Evolutionary conservation across 1,140 invertebrate species (phyloP), one percentile per base, ranked within the genome.

Genomic region (Lepidurus arcticus): DNA sequence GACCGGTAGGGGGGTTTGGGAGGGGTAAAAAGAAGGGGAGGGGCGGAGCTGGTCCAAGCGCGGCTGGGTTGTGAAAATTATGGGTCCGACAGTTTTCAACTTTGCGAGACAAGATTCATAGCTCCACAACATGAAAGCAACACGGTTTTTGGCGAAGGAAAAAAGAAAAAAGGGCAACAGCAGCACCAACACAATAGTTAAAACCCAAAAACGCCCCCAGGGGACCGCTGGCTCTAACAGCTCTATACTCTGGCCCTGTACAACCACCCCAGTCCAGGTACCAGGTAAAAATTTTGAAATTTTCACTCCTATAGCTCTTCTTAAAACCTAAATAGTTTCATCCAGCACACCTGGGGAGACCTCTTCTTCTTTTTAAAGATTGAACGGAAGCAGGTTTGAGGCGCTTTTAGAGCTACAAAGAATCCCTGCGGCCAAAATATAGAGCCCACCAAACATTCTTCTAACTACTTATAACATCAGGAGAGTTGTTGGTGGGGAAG

Each of bases 61-160:
- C 53, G 53, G 53, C 53, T 65, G 3, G 53, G 53, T 65, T 21
- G 53, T 65, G 53, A 65, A 65, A 65, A 65, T 65, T 65, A 65
- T 65, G 53, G 53, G 53, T 13, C 53, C 53, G 53, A 65, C 53
- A 65, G 8, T 65, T 65, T 65, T 21, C 53, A 65, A 65, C 53
- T 65, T 65, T 65, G 53, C 53, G 53, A 65, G 53, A 65, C 53
- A 65, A 65, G 53, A 65, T 65, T 65, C 53, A 65, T 65, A 65
- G 53, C 53, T 16, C 53, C 53, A 65, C 53, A 65, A 65, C 53
- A 65, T 65, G 53, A 65, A n/a, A 65, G 53, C 53, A 65, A 65
- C 53, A 65, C 53, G 53, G 53, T 7, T 7, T 65, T 65, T 65
- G 16, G 53, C 53, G 21, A 65, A 65, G 53, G 53, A 65, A 65